Percentiles rank a stretch among this genome's conserved stretches.
These are phyloP conservation scores for Dichetophora obliterata DNA, from an alignment of 2,888 invertebrate species.

Conservation along the genomic window DNA sequence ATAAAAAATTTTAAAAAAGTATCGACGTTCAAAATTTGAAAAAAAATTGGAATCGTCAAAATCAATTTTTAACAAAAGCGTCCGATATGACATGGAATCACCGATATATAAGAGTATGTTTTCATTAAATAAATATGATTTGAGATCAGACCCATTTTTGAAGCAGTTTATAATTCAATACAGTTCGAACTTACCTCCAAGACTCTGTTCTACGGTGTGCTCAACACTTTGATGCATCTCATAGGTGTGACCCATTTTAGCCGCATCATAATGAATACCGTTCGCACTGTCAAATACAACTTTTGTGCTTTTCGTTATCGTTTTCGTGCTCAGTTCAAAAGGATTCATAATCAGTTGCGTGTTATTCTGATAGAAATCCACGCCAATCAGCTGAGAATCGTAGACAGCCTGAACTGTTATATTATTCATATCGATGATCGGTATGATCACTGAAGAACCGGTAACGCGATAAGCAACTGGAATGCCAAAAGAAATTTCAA, in stretches of 20 bases:
- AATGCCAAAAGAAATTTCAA: conserved; percentile 63
- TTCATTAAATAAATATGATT: too few species aligned
- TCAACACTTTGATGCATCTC: conserved; percentile 38
- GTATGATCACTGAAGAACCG: conserved; percentile 58
- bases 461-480: conserved; percentile 65
- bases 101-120: too few species aligned
- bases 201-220: conserved; percentile 46
- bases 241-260: conserved; percentile 54
- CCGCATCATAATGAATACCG: conserved; percentile 52
- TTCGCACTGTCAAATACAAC: conserved; percentile 39
- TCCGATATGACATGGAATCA: too few species aligned
- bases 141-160: too few species aligned
- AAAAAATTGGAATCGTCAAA: too few species aligned
- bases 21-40: too few species aligned
- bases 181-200: conserved; percentile 22
- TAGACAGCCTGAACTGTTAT: conserved; percentile 65
- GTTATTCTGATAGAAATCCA: conserved; percentile 64
- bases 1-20: too few species aligned
- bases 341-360: conserved; percentile 63
- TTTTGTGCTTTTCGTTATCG: conserved; percentile 37
- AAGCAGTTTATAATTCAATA: background rate
- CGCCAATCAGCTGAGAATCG: conserved; percentile 59
- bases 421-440: conserved; percentile 64
- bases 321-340: conserved; percentile 55
- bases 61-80: too few species aligned